phyloP scores from a whole-genome alignment of 2,888 invertebrate genomes.

The Melolontha melolontha region DNA sequence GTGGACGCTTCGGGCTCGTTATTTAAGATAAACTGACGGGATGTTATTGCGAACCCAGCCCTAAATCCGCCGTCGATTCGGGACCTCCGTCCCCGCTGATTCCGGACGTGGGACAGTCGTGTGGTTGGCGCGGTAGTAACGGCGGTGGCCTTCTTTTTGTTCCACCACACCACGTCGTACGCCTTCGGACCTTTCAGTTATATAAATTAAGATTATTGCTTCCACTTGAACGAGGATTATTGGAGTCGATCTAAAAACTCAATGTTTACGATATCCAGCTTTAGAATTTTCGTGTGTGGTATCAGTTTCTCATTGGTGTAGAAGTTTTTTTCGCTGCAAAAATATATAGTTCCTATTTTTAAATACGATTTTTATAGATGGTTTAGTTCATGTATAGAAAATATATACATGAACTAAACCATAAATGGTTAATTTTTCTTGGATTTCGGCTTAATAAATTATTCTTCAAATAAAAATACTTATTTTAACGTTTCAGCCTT shows the following conservation, averaged over 20 bases:
- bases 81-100: background rate
- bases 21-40: conserved; percentile 42
- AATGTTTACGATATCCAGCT: conserved; percentile 13
- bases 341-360: no score
- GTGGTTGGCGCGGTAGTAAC: background rate
- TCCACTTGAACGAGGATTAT: conserved; percentile 29
- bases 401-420: no score
- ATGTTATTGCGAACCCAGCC: conserved; percentile 37
- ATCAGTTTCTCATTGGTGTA: no score
- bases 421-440: no score
- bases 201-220: conserved; percentile 34
- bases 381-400: no score
- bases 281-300: conserved; percentile 9
- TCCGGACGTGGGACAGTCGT: background rate
- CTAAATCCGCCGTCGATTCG: conserved; percentile 40
- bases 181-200: conserved; percentile 7
- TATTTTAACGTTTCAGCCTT: no score
- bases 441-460: no score
- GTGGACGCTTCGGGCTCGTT: conserved; percentile 37
- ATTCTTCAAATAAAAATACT: no score
- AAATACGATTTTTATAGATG: no score
- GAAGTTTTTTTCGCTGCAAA: no score
- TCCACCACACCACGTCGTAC: background rate
- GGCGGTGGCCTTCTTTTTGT: conserved; percentile 7
- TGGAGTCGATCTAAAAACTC: conserved; percentile 5